phyloP scores from a whole-genome alignment of 2,113 vertebrate genomes.

The Aphyosemion australe region DNA sequence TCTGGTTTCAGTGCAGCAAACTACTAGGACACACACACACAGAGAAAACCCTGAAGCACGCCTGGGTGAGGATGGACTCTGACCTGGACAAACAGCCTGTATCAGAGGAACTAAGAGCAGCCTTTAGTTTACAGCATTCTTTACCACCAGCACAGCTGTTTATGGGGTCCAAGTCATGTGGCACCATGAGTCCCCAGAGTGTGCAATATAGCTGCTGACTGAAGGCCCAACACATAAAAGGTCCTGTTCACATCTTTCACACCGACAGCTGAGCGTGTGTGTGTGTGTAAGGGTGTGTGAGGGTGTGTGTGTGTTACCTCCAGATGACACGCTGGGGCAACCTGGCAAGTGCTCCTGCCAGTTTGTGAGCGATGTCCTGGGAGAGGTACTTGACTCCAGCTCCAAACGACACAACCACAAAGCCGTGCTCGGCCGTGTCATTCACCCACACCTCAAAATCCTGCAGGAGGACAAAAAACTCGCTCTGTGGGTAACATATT shows the following conservation, averaged over 20 bases:
- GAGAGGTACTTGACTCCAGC: slow-evolving; percentile 97
- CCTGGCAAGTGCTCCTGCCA: slow-evolving; percentile 89
- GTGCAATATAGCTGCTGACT: not conserved
- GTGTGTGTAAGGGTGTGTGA: slow-evolving; percentile 29
- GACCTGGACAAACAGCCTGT: not conserved
- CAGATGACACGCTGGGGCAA: slow-evolving; percentile 94
- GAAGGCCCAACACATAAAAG: not conserved
- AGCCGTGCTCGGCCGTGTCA: slow-evolving; percentile 87
- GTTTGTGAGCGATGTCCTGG: slow-evolving; percentile 90
- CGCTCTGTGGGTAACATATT: no score
- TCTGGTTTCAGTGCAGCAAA: no score
- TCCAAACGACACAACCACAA: slow-evolving; percentile 96
- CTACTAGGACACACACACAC: not conserved
- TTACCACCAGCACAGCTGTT: not conserved
- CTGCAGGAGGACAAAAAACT: slow-evolving; percentile 64
- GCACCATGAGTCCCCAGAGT: not conserved
- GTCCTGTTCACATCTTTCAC: slow-evolving; percentile 3
- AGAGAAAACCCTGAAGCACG: not conserved
- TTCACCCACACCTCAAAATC: slow-evolving; percentile 91
- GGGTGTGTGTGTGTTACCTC: slow-evolving; percentile 81
- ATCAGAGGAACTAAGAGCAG: not conserved
- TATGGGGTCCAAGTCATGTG: not conserved
- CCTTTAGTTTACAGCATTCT: not conserved
- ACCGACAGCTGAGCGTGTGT: slow-evolving; percentile 2
- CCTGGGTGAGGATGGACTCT: slow-evolving; percentile 9